Percentiles rank a stretch among this genome's conserved stretches.
These are phyloP conservation scores for Callinectes sapidus DNA, from an alignment of 2,888 invertebrate species.

Conservation along the genomic window DNA sequence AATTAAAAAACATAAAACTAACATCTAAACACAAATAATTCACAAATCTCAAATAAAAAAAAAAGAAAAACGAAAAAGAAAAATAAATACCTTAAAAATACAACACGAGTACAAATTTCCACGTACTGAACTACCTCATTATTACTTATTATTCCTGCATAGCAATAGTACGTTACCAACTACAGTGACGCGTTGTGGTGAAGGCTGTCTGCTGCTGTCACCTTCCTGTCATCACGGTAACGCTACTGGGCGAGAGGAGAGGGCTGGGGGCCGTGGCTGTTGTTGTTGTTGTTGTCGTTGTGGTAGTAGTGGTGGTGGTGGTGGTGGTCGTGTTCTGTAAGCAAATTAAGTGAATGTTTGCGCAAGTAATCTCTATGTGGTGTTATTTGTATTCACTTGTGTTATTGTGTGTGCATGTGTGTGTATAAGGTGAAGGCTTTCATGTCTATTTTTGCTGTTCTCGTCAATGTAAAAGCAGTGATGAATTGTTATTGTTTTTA, in stretches of 20 bases:
- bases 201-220: not conserved
- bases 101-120: not conserved
- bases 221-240: not conserved
- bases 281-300: too few species aligned
- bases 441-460: too few species aligned
- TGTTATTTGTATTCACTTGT: not conserved
- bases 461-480: not conserved
- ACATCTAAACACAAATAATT: too few species aligned
- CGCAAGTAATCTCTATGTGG: not conserved
- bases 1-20: too few species aligned
- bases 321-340: not conserved
- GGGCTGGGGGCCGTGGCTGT: too few species aligned
- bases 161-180: too few species aligned
- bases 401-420: not conserved
- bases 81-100: not conserved
- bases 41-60: too few species aligned
- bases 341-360: not conserved
- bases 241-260: too few species aligned
- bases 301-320: too few species aligned
- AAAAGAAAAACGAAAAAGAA: not conserved
- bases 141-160: not conserved
- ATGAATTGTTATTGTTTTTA: too few species aligned
- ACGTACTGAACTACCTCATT: not conserved
- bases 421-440: too few species aligned
- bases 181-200: not conserved